Conservation (phyloP, 2,797 vertebrate genomes). For the Schizopygopsis malacanthus region DNA sequence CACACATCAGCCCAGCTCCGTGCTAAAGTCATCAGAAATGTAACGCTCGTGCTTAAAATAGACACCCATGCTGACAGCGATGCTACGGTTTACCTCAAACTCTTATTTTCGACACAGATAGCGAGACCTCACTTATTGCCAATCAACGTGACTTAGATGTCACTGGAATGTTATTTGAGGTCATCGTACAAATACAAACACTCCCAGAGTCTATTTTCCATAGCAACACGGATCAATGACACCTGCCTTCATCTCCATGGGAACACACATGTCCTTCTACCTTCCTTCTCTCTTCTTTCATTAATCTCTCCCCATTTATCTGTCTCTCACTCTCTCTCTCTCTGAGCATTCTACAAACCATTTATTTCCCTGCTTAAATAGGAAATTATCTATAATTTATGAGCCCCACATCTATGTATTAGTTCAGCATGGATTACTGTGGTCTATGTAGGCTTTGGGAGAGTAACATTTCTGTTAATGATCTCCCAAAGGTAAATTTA, state of each 20-base stretch:
- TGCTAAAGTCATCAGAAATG: conserved; percentile 39
- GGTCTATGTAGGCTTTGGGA: conserved; percentile 16
- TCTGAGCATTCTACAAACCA: background rate
- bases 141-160: conserved; percentile 26
- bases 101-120: background rate
- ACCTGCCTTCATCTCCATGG: conserved; percentile 60
- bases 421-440: conserved; percentile 44
- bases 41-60: conserved; percentile 41
- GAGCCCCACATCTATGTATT: conserved; percentile 24
- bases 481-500: conserved; percentile 32
- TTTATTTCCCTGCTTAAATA: conserved; percentile 37
- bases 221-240: conserved; percentile 61
- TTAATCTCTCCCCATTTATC: conserved; percentile 25
- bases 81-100: conserved; percentile 15
- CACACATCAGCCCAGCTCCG: conserved; percentile 4
- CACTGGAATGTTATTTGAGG: conserved; percentile 31
- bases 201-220: conserved; percentile 38
- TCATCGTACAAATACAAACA: conserved; percentile 30
- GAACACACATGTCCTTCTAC: conserved; percentile 44
- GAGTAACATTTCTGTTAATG: conserved; percentile 38
- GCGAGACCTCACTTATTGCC: conserved; percentile 17
- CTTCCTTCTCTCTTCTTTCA: conserved; percentile 51
- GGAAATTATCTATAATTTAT: conserved; percentile 38
- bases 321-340: background rate
- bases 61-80: conserved; percentile 14